Percentiles rank a stretch among this genome's conserved stretches.
Evolutionary conservation across 2,797 vertebrate genomes (phyloP).

Genomic region (Enteromius paludinosus): DNA sequence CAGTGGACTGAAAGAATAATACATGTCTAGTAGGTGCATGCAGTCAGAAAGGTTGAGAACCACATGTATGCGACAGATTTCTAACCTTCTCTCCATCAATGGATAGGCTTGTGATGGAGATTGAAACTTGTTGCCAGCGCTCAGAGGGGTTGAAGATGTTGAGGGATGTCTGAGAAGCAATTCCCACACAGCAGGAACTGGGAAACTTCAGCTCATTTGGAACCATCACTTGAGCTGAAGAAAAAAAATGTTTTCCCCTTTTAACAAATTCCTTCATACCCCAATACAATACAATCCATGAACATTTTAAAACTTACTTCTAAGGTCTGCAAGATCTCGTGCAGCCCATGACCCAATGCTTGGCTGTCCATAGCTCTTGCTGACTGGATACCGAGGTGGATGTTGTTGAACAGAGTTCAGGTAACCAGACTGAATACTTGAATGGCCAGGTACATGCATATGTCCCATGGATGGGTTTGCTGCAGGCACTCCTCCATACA

Average conservation of each 20-base stretch:
- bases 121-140: constrained; percentile 91
- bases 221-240: constrained; percentile 84
- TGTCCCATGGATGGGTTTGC: constrained; percentile 66
- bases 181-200: constrained; percentile 92
- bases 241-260: no score
- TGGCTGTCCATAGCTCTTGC: constrained; percentile 73
- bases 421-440: constrained; percentile 68
- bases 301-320: constrained; percentile 73
- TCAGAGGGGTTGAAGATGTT: constrained; percentile 91
- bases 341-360: constrained; percentile 72
- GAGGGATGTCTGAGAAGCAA: constrained; percentile 90
- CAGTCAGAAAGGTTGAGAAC: no score
- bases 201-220: constrained; percentile 91
- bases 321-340: constrained; percentile 71
- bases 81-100: constrained; percentile 91
- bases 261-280: no score
- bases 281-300: not conserved
- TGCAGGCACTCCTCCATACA: constrained; percentile 71
- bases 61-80: not conserved
- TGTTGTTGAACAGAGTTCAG: constrained; percentile 69
- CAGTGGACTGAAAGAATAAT: not conserved
- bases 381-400: constrained; percentile 70
- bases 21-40: not conserved
- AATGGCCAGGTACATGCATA: constrained; percentile 69
- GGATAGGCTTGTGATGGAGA: constrained; percentile 81